Base-by-base conservation (phyloP, 2,113 vertebrate species). In the Neolamprologus fasciatus region DNA sequence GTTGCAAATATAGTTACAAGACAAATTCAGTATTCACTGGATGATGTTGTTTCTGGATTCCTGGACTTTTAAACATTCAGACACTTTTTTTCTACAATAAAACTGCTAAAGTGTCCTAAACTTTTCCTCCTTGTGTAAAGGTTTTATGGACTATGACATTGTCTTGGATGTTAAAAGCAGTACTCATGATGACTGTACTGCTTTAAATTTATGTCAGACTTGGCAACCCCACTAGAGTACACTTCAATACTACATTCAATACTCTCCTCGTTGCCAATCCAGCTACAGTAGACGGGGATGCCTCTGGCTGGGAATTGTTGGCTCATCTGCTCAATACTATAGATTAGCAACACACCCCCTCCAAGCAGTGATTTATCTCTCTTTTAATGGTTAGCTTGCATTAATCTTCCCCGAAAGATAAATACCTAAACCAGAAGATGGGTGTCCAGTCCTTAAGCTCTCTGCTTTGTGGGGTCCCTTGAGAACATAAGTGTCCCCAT, bases 401-500 rank as follows among this genome's bases (percentile, higher is more conserved):
- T 81, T 4, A 28, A 83, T 54, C 71, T 53, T 80, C 19, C 47
- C 13, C 28, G 5, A 85, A 71, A 55, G 28, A 61, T 68, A 71
- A 10, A 71, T 26, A 83, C 51, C 79, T 80, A 26, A 35, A 85
- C 40, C 55, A 51, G 23, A 50, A 45, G 40, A 37, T 7, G 26
- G 47, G 28, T 66, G 80, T 81, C 80, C 23, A 33, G 71, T 83
- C 87, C 76, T 55, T 16, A 17, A 47, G 80, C 61, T 85, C 7
- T 7, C 14, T 73, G 42, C 84, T 86, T 91, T 83, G 82, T 61
- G 45, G 68, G 82, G 79, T 92, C 86, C 86, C 83, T 78, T 82
- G 88, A 91, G 89, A 96, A 83, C 84, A 81, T 79, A 91, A 93
- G 82, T 19, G 66, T 87, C 66, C 93, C 92, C 89, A 57, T 87